phyloP scores from a whole-genome alignment of 2,888 invertebrate species.

The Mesorhabditis belari region DNA sequence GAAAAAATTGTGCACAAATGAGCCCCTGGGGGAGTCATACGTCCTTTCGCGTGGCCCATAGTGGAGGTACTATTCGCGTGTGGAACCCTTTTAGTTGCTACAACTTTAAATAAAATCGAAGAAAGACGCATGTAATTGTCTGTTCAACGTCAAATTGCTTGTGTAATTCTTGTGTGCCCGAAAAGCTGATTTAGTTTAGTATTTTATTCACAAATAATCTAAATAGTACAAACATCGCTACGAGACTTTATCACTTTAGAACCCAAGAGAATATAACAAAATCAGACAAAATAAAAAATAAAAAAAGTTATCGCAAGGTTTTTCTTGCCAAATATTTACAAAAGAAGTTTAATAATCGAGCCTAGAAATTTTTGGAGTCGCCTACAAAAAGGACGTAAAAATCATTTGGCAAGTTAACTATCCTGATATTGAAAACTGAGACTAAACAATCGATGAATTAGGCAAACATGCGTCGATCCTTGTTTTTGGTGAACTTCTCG shows the following conservation, averaged over 20 bases:
- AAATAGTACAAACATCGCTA: not conserved
- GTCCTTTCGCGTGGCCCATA: not conserved
- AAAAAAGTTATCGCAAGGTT: not conserved
- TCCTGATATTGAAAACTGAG: no score
- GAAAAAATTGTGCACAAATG: no score
- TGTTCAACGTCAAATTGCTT: not conserved
- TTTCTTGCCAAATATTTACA: not conserved
- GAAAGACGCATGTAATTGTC: not conserved
- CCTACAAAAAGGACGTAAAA: not conserved
- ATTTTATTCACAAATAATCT: not conserved
- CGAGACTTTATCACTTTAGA: no score
- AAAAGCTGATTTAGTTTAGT: not conserved
- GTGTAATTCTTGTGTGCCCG: not conserved
- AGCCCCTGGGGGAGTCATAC: no score
- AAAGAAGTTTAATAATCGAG: not conserved
- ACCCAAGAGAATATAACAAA: no score
- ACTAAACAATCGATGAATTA: no score
- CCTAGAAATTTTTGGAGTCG: not conserved
- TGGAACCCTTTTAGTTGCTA: not conserved
- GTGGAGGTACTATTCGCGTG: not conserved
- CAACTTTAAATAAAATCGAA: not conserved
- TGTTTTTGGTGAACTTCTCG: slow-evolving; percentile 34
- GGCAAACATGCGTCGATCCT: slow-evolving; percentile 13
- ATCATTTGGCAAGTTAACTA: not conserved
- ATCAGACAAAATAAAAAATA: not conserved